A percentile compares a stretch with the other conserved stretches of the same genome.
phyloP scores from a whole-genome alignment of 2,797 vertebrate genomes.

The Eulemur rubriventer region DNA sequence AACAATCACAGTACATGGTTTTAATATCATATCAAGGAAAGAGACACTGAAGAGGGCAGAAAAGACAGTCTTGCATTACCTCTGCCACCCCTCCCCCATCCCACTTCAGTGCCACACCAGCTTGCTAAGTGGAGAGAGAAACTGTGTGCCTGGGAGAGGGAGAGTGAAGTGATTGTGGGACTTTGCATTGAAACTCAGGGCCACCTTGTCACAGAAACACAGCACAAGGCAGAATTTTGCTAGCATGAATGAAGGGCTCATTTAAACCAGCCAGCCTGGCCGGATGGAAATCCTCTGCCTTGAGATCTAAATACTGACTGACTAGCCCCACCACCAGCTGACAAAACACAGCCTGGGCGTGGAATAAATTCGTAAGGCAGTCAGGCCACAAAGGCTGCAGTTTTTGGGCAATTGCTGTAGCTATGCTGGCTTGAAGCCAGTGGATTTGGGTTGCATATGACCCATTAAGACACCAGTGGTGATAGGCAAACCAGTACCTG shows the following conservation, averaged over 20 bases:
- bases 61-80: neutral
- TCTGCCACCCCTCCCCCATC: neutral
- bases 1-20: neutral
- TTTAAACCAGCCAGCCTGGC: neutral
- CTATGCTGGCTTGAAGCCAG: neutral
- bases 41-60: neutral
- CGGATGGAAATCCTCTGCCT: neutral
- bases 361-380: too few relatives aligned
- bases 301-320: neutral
- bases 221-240: neutral
- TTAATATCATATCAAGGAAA: neutral
- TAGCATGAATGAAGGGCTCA: neutral
- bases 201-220: neutral
- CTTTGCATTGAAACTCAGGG: neutral
- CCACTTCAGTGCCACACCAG: neutral
- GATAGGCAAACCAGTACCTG: neutral
- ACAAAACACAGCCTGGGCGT: neutral
- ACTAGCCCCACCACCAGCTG: neutral
- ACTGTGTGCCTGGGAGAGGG: neutral
- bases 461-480: neutral
- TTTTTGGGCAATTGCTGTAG: neutral
- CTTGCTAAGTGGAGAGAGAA: neutral
- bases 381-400: neutral
- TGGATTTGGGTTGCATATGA: neutral
- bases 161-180: neutral